Percentiles rank a stretch among this genome's conserved stretches.
These are phyloP conservation scores for Morpho achilles DNA, from an alignment of 2,888 invertebrate genomes.

Conservation along the genomic window DNA sequence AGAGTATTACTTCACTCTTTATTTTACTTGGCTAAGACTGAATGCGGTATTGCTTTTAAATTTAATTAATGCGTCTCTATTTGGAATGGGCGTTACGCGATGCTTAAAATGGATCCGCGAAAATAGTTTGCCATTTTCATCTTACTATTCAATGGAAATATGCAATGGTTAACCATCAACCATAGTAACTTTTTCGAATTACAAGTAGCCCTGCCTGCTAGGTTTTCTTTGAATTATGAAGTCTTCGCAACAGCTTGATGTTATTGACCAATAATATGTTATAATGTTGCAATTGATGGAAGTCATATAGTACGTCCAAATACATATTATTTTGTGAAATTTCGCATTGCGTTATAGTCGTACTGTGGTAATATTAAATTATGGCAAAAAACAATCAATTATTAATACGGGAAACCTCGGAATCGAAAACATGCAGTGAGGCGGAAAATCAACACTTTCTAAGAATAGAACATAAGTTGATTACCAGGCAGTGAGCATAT, in stretches of 20 bases:
- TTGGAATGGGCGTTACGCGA: not conserved
- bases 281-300: too few species aligned
- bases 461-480: conserved; percentile 8
- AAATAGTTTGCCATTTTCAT: conserved; percentile 7
- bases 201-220: too few species aligned
- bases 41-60: too few species aligned
- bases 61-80: not conserved
- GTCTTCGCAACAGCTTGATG: too few species aligned
- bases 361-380: not conserved
- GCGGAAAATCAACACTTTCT: conserved; percentile 8
- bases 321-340: too few species aligned
- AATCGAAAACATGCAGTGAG: conserved; percentile 1
- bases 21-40: not conserved
- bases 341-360: too few species aligned
- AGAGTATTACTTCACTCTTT: conserved; percentile 31
- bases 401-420: conserved; percentile 4
- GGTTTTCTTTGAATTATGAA: too few species aligned
- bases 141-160: not conserved
- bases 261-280: too few species aligned
- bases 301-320: too few species aligned
- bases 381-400: not conserved
- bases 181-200: not conserved
- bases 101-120: not conserved
- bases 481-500: not conserved
- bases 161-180: not conserved